A percentile compares a stretch with the other conserved stretches of the same genome.
Evolutionary conservation across 2,797 vertebrate species (phyloP).

Genomic region (Anolis apletophallus): DNA sequence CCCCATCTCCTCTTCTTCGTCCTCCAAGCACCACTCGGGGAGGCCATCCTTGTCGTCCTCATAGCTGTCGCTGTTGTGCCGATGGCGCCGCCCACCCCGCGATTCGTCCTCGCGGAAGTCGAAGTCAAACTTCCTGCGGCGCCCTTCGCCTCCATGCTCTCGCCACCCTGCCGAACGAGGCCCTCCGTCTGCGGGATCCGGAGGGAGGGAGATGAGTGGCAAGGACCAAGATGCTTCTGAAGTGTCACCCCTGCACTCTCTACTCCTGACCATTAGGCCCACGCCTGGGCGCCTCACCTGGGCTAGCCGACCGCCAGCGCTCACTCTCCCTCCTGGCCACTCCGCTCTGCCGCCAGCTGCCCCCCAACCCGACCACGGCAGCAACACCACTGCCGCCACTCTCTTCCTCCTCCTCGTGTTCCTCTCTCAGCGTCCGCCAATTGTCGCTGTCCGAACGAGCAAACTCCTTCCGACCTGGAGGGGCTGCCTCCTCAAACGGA

Average conservation of each 20-base stretch:
- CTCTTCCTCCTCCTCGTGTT: conserved; percentile 87
- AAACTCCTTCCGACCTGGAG: conserved; percentile 85
- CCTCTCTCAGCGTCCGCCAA: conserved; percentile 91
- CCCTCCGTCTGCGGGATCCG: neutral
- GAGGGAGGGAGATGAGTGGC: fast-evolving
- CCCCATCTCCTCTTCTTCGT: conserved; percentile 92
- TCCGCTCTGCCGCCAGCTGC: conserved; percentile 84
- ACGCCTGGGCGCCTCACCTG: conserved; percentile 49
- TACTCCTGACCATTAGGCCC: neutral
- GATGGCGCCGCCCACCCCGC: conserved; percentile 80
- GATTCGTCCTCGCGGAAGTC: conserved; percentile 83
- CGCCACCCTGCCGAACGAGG: conserved; percentile 90
- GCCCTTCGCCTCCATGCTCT: conserved; percentile 81
- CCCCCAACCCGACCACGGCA: conserved; percentile 51
- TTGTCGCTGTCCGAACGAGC: conserved; percentile 94
- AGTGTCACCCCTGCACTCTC: no score
- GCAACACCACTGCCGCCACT: conserved; percentile 66
- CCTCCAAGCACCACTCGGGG: conserved; percentile 93
- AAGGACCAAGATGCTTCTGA: no score
- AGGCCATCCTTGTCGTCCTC: conserved; percentile 91
- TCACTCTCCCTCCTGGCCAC: conserved; percentile 82
- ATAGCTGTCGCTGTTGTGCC: conserved; percentile 79
- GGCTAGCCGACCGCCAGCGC: conserved; percentile 75
- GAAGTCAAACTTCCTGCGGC: conserved; percentile 85
- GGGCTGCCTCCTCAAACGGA: conserved; percentile 84